Evolutionary conservation across 2,797 vertebrate species (phyloP), one percentile per base, ranked within the genome.

Genomic region (Momotus momota): DNA sequence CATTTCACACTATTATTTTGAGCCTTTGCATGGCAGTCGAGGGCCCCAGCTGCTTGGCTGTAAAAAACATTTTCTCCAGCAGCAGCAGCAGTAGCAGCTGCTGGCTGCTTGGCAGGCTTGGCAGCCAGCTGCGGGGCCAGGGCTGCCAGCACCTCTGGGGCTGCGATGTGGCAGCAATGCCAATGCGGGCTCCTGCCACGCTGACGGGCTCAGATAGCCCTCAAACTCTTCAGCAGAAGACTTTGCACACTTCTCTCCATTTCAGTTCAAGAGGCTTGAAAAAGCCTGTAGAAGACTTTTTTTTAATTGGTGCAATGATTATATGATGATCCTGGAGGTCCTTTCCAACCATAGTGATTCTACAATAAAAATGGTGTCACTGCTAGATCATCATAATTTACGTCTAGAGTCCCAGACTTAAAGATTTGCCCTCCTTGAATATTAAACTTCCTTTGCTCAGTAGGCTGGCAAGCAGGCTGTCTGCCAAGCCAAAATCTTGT

Each of bases 161-260:
- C 70, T 6, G 17, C 0, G 4, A 55, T 40, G 73, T 3, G 0
- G 92, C 77, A 33, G 45, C 62, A 12, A n/a, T 62, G 66, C 43
- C 6, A 23, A 75, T 74, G 58, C 1, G 2, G 29, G n/a, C 35
- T 57, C n/a, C 40, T 2, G 3, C 52, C 0, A 0, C 1, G 10
- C 20, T 4, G 0, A 6, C 22, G 18, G 66, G 31, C 41, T 73
- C 4, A 0, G 3, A 1, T 27, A 26, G 8, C 16, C 40, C 43
- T 27, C 55, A 5, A 6, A 12, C 6, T 19, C 77, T 55, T 43
- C 73, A 19, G 70, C 35, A 18, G 35, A 65, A 78, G 14, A n/a
- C 49, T 51, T 43, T 14, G 27, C 5, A 11, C 4, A 0, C 19
- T 72, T 33, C 4, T 19, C 55, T 75, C 43, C 9, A 0, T n/a